Evolutionary conservation across 2,113 vertebrate species (phyloP), one percentile per base, ranked within the genome.

Genomic region (Strigops habroptila): DNA sequence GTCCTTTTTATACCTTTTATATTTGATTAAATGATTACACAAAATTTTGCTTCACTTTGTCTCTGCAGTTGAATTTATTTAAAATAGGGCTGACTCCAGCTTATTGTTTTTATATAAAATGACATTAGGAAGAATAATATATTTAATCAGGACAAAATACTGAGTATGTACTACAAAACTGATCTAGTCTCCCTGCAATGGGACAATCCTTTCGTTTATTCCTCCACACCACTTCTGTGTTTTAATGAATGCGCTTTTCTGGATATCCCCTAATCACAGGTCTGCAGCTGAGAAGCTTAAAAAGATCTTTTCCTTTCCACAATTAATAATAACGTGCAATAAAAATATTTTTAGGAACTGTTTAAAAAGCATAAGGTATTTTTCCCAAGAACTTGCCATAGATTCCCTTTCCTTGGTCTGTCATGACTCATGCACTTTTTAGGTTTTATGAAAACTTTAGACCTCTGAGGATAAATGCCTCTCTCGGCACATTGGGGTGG

Each of bases 371-470:
- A 24, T 16, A 59, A 75, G 5, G 31, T 1, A 7, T 70, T 91
- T 87, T 84, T 31, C 7, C 24, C 7, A 30, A 44, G 14, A 83
- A 64, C 3, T 25, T 74, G 7, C 13, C 28, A 28, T 4, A 73
- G 12, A 57, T 25, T 3, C 5, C 3, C 3, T 3, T 44, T 70
- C 22, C 14, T 73, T 52, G 23, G 18, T 65, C 41, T 55, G 23
- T 27, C 8, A 39, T 8, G 18, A 30, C 6, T 39, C 16, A 39
- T 0, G 0, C 16, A 22, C 8, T 6, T 76, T 17, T 65, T 52
- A 52, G 10, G 9, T 39, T 88, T 69, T 49, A n/a, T 3, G 7
- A 62, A 81, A 83, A n/a, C 9, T 41, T 48, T 44, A 17, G 22
- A 55, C 11, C 17, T 21, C 63, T 22, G 35, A 64, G 43, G 16